These are phyloP conservation scores for Ecliptopera silaceata DNA, from an alignment of 2,888 invertebrate genomes.

Conservation along the genomic window DNA sequence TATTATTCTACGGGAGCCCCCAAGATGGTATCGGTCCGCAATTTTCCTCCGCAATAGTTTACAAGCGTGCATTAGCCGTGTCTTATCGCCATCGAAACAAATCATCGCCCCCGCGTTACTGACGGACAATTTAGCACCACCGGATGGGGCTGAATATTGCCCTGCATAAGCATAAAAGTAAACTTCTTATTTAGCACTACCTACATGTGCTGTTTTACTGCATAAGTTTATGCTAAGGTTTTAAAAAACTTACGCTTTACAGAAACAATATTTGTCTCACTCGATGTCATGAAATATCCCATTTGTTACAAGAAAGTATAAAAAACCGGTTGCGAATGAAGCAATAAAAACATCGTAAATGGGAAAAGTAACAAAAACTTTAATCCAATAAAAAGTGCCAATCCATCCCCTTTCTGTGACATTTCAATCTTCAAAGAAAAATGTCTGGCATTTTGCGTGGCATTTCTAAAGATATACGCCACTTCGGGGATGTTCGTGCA, in stretches of 20 bases:
- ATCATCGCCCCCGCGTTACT: slow-evolving; percentile 55
- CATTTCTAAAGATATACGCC: slow-evolving; percentile 27
- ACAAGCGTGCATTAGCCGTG: slow-evolving; percentile 49
- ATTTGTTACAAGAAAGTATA: too few relatives aligned
- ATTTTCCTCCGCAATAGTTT: slow-evolving; percentile 50
- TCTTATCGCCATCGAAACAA: slow-evolving; percentile 51
- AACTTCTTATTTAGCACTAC: neutral
- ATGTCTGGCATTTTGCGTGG: slow-evolving; percentile 27
- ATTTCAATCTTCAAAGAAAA: slow-evolving; percentile 49
- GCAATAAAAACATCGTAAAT: neutral
- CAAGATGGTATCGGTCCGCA: slow-evolving; percentile 45
- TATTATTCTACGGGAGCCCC: slow-evolving; percentile 7
- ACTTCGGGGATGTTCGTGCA: slow-evolving; percentile 38
- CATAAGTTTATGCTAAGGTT: neutral
- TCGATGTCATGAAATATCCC: too few relatives aligned
- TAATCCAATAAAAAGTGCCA: slow-evolving; percentile 46
- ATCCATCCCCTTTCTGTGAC: slow-evolving; percentile 46
- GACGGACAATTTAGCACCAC: slow-evolving; percentile 29
- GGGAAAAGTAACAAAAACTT: slow-evolving; percentile 33
- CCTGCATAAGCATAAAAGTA: neutral
- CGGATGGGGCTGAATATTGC: slow-evolving; percentile 9
- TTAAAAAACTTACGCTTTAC: too few relatives aligned
- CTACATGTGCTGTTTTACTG: neutral
- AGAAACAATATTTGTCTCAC: too few relatives aligned
- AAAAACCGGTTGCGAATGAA: neutral